Conservation (phyloP, 2,797 vertebrate genomes). For the Lutjanus campechanus region DNA sequence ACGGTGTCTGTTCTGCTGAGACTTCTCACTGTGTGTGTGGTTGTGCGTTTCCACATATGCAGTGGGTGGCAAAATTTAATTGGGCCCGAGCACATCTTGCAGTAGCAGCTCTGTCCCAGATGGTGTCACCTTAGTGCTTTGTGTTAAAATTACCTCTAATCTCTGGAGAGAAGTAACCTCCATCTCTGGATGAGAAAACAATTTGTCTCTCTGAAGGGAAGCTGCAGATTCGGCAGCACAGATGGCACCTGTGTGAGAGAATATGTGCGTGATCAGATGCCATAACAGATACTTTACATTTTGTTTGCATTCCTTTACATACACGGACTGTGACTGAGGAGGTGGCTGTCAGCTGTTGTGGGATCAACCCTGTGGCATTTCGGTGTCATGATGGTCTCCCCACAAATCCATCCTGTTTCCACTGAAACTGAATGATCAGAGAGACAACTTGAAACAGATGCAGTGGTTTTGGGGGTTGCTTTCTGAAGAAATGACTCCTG, state of each 20-base stretch:
- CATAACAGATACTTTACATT: too few relatives aligned
- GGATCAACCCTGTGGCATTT: neutral
- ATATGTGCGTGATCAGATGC: neutral
- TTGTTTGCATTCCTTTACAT: too few relatives aligned
- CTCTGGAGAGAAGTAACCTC: slow-evolving; percentile 29
- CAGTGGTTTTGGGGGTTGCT: neutral
- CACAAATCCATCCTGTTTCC: neutral
- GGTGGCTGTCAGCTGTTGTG: neutral
- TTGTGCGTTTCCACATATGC: slow-evolving; percentile 9
- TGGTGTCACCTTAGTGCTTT: slow-evolving; percentile 68
- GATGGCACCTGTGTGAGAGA: slow-evolving; percentile 5
- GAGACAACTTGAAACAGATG: neutral
- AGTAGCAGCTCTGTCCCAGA: slow-evolving; percentile 62
- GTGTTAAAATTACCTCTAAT: slow-evolving; percentile 39
- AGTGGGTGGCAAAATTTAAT: slow-evolving; percentile 21
- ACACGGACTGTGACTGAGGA: too few relatives aligned
- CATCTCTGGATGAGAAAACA: slow-evolving; percentile 40
- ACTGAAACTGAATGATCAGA: neutral
- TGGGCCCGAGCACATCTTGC: slow-evolving; percentile 33
- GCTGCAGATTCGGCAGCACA: slow-evolving; percentile 19
- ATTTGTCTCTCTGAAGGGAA: slow-evolving; percentile 27
- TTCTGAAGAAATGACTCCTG: neutral
- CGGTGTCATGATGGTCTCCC: neutral
- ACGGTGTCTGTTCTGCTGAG: slow-evolving; percentile 3
- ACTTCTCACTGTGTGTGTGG: neutral